Percentiles rank a stretch among this genome's conserved stretches.
Conservation (phyloP, 1,140 invertebrate genomes). For the Vollenhovia emeryi region DNA sequence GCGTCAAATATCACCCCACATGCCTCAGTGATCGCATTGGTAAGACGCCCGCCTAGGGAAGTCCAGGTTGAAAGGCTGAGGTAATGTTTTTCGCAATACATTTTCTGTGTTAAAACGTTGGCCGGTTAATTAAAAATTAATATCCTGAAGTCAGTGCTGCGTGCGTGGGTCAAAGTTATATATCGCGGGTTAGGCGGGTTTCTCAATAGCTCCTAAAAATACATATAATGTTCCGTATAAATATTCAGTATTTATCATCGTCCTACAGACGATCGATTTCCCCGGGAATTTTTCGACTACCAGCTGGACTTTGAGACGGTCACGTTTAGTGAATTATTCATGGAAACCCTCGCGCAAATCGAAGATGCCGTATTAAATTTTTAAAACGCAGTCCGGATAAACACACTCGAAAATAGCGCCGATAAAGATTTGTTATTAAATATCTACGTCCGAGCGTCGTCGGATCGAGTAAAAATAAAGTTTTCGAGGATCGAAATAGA, state of each 20-base stretch:
- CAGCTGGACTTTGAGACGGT: neutral
- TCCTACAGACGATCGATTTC: neutral
- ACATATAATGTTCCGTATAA: neutral
- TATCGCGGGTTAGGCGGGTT: no score
- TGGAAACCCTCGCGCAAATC: neutral
- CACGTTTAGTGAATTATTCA: neutral
- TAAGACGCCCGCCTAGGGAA: no score
- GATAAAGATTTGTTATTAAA: constrained; percentile 29
- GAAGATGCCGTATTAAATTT: constrained; percentile 10
- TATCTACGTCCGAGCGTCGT: neutral
- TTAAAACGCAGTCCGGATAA: neutral
- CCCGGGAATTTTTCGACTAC: neutral
- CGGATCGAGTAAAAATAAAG: neutral
- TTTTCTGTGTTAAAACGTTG: no score
- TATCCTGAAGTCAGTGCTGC: no score
- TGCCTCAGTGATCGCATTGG: no score
- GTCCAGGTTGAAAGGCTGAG: no score
- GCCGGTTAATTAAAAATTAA: no score
- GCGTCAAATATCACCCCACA: no score
- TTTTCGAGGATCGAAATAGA: no score
- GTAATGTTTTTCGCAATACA: no score
- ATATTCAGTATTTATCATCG: neutral
- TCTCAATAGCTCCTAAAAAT: neutral
- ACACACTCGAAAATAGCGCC: neutral
- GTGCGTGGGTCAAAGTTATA: neutral